Evolutionary conservation across 2,888 invertebrate genomes (phyloP).

Genomic region (Xestia rhomboidea): DNA sequence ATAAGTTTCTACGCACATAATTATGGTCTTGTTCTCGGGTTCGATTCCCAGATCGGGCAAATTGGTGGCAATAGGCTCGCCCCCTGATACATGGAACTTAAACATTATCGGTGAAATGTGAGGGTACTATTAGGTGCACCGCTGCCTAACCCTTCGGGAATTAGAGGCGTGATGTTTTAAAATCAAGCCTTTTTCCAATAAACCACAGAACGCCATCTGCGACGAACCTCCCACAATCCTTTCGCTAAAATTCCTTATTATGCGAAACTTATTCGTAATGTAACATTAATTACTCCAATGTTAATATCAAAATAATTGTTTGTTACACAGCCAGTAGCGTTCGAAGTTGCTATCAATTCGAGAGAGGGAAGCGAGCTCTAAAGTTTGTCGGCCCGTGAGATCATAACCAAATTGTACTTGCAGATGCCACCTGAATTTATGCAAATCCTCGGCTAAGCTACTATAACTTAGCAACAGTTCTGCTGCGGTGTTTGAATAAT

Average conservation of each 20-base stretch:
- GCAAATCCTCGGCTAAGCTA: conserved; percentile 75
- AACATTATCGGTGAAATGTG: too few relatives aligned
- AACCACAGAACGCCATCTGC: neutral
- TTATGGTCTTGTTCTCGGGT: too few relatives aligned
- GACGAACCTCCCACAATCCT: neutral
- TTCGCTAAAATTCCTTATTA: neutral
- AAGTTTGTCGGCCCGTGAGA: conserved; percentile 67
- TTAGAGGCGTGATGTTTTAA: neutral
- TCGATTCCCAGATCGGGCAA: too few relatives aligned
- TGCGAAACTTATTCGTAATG: neutral
- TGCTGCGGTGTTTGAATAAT: conserved; percentile 68
- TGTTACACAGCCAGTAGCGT: conserved; percentile 4
- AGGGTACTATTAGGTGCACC: neutral
- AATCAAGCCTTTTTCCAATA: neutral
- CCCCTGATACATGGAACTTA: neutral
- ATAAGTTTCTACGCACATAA: too few relatives aligned
- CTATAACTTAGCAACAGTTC: conserved; percentile 72
- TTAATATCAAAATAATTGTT: conserved; percentile 21
- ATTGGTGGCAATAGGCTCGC: neutral
- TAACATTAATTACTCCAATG: neutral
- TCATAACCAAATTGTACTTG: conserved; percentile 77
- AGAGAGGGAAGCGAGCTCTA: conserved; percentile 31
- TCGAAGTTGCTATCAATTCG: conserved; percentile 48
- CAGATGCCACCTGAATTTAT: conserved; percentile 80
- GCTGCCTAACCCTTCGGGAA: neutral